Conservation (phyloP, 1,140 invertebrate genomes). For the Trypoxylus dichotomus region DNA sequence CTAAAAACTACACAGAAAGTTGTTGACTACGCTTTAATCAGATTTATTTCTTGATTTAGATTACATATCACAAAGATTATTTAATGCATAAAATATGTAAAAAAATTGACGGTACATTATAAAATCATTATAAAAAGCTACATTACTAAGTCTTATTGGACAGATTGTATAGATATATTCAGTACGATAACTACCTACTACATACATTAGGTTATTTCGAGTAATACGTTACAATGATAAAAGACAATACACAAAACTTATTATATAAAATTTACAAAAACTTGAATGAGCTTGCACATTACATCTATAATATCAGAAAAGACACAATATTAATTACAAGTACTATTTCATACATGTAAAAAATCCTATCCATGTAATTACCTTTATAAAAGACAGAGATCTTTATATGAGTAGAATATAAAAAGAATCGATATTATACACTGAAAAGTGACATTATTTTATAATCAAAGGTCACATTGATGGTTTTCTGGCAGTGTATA, state of each 20-base stretch:
- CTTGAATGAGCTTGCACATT: neutral
- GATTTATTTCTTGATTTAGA: neutral
- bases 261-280: neutral
- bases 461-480: slow-evolving; percentile 34
- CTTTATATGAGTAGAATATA: slow-evolving; percentile 15
- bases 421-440: slow-evolving; percentile 1
- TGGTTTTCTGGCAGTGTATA: slow-evolving; percentile 46
- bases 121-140: slow-evolving; percentile 35
- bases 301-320: neutral
- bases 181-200: slow-evolving; percentile 13
- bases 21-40: neutral
- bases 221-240: neutral
- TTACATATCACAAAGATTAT: slow-evolving; percentile 35
- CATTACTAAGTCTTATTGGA: slow-evolving; percentile 28
- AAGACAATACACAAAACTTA: neutral
- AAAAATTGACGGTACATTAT: slow-evolving; percentile 29
- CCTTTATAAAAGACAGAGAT: slow-evolving; percentile 31
- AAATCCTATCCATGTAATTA: slow-evolving; percentile 23
- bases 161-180: slow-evolving; percentile 27
- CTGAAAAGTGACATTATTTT: slow-evolving; percentile 35
- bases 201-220: slow-evolving; percentile 7
- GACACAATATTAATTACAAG: neutral
- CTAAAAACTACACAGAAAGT: neutral
- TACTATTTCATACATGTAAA: slow-evolving; percentile 10
- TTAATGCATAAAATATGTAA: slow-evolving; percentile 30